A percentile compares a stretch with the other conserved stretches of the same genome.
phyloP scores from a whole-genome alignment of 2,797 vertebrate genomes.

The Mormyrops boulengeri region DNA sequence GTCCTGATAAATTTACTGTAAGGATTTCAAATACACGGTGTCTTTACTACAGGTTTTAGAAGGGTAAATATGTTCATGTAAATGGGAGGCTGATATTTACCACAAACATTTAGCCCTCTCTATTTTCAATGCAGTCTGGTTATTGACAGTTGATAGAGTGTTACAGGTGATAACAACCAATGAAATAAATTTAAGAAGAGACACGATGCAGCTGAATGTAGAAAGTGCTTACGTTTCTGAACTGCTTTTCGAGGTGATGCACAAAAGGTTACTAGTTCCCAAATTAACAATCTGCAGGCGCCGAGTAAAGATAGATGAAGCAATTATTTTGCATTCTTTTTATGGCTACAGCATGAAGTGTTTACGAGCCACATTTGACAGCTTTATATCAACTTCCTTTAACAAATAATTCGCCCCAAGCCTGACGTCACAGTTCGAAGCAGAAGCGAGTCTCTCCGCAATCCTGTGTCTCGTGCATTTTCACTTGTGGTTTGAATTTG shows the following conservation, averaged over 20 bases:
- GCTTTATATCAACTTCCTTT: background rate
- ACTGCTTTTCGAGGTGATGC: background rate
- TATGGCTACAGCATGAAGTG: background rate
- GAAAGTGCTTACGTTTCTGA: background rate
- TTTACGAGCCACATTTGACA: background rate
- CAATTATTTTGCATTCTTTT: slow-evolving; percentile 6
- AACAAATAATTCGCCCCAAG: background rate
- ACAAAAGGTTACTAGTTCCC: background rate
- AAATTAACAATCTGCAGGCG: background rate
- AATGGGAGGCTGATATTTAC: background rate
- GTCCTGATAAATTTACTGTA: background rate
- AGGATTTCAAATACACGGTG: background rate
- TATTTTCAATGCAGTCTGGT: background rate
- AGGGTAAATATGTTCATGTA: background rate
- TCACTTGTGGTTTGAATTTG: background rate
- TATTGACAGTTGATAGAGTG: background rate
- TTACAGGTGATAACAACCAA: background rate
- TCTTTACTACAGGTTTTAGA: background rate
- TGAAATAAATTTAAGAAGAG: background rate
- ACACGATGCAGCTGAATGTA: background rate
- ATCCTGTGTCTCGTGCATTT: background rate
- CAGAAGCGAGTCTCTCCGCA: background rate
- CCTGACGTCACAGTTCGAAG: background rate
- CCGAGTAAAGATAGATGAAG: slow-evolving; percentile 2
- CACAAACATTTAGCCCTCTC: background rate